Evolutionary conservation across 2,797 vertebrate genomes (phyloP).

Genomic region (Pangasius mekongensis): DNA sequence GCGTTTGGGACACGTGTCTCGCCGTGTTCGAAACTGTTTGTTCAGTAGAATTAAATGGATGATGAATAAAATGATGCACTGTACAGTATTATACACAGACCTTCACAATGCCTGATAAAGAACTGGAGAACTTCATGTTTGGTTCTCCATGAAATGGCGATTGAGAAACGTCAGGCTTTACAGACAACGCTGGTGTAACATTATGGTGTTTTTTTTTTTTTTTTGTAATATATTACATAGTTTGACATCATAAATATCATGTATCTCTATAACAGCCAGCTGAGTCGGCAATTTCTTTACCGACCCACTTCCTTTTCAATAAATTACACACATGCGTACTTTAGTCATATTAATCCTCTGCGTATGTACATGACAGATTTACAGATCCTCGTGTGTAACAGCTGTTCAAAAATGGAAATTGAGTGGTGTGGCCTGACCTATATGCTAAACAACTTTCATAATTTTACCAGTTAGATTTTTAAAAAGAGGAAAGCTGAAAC

Average conservation of each 20-base stretch:
- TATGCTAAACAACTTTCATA: neutral
- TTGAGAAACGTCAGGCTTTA: constrained; percentile 5
- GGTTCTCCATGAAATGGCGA: neutral
- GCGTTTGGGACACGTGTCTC: neutral
- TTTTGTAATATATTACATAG: constrained; percentile 16
- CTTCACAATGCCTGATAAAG: neutral
- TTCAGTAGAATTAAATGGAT: neutral
- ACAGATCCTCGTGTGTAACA: constrained; percentile 37
- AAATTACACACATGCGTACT: constrained; percentile 51
- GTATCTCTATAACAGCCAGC: neutral
- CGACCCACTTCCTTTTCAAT: constrained; percentile 28
- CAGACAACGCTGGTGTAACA: neutral
- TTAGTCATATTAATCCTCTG: constrained; percentile 35
- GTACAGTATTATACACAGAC: constrained; percentile 16
- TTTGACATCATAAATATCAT: constrained; percentile 35
- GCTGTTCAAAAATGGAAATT: neutral
- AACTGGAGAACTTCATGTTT: neutral
- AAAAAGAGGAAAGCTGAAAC: neutral
- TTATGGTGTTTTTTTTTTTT: neutral
- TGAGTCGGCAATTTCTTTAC: neutral
- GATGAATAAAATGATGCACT: neutral
- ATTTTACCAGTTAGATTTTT: neutral
- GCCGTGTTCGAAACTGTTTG: neutral
- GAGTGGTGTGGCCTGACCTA: neutral
- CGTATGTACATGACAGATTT: constrained; percentile 47